Base-by-base conservation (phyloP, 2,888 invertebrate species). In the Norana najaformis region DNA sequence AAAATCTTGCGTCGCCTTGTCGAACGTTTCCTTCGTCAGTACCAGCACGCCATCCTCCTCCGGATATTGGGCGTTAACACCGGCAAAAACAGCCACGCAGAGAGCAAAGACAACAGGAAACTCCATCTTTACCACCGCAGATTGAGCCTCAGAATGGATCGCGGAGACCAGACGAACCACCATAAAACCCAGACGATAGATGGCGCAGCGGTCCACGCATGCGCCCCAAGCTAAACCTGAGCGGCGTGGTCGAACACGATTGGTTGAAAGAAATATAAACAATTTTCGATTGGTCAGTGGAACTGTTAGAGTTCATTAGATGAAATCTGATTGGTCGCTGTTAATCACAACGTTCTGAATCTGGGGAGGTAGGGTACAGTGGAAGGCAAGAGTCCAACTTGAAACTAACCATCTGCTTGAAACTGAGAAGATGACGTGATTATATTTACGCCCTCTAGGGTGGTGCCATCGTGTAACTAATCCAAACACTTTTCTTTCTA, bases 21-120 rank as follows among this genome's bases (percentile, higher is more conserved):
- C 96, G 95, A 99, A 98, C 96, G 98, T 99, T 92, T 96, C 96
- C 95, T 97, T 97, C 82, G 95, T 95, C 93, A 98, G 96, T 92
- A 99, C 97, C 93, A 98, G 96, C 92, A 99, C 98, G 93, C 97
- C 97, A 89, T 96, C 97, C 94, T 98, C 98, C 92, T 96, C 96
- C 94, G 96, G 96, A 93, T 90, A 88, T 30, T 53, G 83, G 39
- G 85, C 36, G 38, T 34, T n/a, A 36, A n/a, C 41, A n/a, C 37
- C 37, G 89, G 83, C n/a, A 38, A 39, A 39, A 35, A 6, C 88
- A 0, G 23, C 20, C 35, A 85, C 35, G 18, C 20, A 85, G 18
- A 85, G 18, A 37, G 36, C 35, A 16, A 34, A 85, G 30, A 37
- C 23, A 34, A 85, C 36, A 30, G 23, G 16, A 14, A 23, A 85